Evolutionary conservation across 2,888 invertebrate species (phyloP).

Genomic region (Anorthoa munda): DNA sequence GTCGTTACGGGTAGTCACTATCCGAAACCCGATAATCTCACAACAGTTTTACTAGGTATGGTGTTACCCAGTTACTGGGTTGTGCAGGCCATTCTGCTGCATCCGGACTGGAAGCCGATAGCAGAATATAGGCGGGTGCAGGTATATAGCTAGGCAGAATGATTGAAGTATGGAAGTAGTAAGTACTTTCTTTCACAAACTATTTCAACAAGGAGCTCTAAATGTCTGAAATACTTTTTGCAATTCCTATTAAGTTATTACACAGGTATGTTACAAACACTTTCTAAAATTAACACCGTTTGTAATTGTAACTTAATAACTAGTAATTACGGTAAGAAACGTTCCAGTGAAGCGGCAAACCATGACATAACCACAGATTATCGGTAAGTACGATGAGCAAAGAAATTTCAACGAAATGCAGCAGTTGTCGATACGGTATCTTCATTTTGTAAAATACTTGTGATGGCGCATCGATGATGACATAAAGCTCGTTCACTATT

Average conservation of each 20-base stretch:
- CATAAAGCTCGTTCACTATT: too few species aligned
- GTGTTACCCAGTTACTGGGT: too few species aligned
- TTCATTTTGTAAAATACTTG: neutral
- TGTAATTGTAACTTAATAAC: slow-evolving; percentile 22
- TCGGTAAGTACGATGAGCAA: neutral
- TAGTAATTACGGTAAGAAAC: slow-evolving; percentile 23
- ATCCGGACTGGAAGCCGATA: too few species aligned
- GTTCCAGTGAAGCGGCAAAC: slow-evolving; percentile 32
- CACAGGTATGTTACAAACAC: neutral
- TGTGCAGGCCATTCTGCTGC: too few species aligned
- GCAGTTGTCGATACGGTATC: neutral
- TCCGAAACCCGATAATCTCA: too few species aligned
- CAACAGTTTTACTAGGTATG: too few species aligned
- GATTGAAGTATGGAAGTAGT: neutral
- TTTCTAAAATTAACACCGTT: slow-evolving; percentile 24
- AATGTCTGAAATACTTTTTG: neutral
- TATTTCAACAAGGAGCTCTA: neutral
- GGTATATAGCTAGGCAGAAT: too few species aligned
- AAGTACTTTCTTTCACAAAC: neutral
- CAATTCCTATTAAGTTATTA: slow-evolving; percentile 14
- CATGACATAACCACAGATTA: slow-evolving; percentile 18
- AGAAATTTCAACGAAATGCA: neutral
- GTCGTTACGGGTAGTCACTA: too few species aligned
- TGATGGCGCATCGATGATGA: neutral
- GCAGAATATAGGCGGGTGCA: too few species aligned